Evolutionary conservation across 2,113 vertebrate genomes (phyloP).

Genomic region (Arvicanthis niloticus): DNA sequence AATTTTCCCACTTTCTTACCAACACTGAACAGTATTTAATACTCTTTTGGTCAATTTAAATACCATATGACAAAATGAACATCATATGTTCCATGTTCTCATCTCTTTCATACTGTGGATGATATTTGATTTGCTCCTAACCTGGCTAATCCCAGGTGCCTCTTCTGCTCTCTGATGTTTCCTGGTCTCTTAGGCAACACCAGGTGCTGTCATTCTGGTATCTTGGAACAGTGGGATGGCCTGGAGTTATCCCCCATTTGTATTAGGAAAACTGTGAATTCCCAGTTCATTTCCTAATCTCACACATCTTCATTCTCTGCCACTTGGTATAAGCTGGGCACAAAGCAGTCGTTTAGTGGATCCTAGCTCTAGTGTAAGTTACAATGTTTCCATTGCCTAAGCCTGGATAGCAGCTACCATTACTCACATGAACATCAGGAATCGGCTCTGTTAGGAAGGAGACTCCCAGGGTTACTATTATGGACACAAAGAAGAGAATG

Average conservation of each 20-base stretch:
- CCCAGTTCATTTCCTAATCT: background rate
- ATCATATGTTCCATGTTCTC: background rate
- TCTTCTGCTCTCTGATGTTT: background rate
- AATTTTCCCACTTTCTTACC: background rate
- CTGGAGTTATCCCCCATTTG: background rate
- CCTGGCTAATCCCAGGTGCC: background rate
- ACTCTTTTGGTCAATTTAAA: background rate
- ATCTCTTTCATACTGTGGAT: background rate
- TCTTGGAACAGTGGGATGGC: background rate
- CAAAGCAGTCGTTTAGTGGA: background rate
- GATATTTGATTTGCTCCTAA: background rate
- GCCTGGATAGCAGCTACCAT: background rate
- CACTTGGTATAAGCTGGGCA: too few species aligned
- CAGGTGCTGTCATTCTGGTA: background rate
- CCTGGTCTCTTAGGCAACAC: background rate
- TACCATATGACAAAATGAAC: background rate
- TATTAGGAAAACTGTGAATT: background rate
- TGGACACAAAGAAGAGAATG: constrained; percentile 88
- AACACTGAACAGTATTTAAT: background rate
- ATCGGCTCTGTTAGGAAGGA: constrained; percentile 96
- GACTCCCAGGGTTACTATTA: constrained; percentile 87
- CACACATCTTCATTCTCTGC: background rate
- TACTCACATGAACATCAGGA: constrained; percentile 93
- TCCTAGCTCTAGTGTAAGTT: background rate
- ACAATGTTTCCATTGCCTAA: background rate